These are phyloP conservation scores for Idaea aversata DNA, from an alignment of 2,888 invertebrate species.

Conservation along the genomic window DNA sequence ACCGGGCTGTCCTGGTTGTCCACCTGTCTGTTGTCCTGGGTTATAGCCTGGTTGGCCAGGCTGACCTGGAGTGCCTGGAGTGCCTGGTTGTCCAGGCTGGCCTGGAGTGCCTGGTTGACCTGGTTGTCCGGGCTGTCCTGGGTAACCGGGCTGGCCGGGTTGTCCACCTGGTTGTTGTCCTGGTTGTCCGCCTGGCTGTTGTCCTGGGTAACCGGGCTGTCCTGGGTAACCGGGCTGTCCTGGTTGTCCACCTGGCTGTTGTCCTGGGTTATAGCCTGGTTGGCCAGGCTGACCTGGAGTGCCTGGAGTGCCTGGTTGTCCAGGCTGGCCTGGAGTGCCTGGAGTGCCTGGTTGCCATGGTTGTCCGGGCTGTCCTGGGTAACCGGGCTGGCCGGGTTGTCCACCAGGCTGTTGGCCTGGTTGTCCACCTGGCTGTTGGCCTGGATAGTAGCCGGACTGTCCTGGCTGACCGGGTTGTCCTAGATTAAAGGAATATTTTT, in stretches of 20 bases:
- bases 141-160: not conserved
- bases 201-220: constrained; percentile 28
- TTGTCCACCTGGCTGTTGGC: constrained; percentile 24
- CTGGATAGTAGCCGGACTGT: constrained; percentile 25
- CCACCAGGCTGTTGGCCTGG: constrained; percentile 24
- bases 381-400: constrained; percentile 32
- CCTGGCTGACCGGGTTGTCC: constrained; percentile 10
- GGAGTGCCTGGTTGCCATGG: constrained; percentile 19
- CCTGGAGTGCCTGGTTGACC: constrained; percentile 20
- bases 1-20: constrained; percentile 25
- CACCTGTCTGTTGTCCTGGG: too few relatives aligned
- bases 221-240: constrained; percentile 9
- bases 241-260: constrained; percentile 15
- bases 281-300: constrained; percentile 19
- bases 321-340: constrained; percentile 32
- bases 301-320: constrained; percentile 18
- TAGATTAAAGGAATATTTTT: not conserved
- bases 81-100: constrained; percentile 35
- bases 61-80: constrained; percentile 25
- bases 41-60: constrained; percentile 22
- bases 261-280: constrained; percentile 25
- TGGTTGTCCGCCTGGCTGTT: constrained; percentile 42
- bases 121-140: constrained; percentile 15
- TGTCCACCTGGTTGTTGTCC: constrained; percentile 21
- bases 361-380: constrained; percentile 38